phyloP scores from a whole-genome alignment of 2,797 vertebrate genomes.

The Trichosurus vulpecula region DNA sequence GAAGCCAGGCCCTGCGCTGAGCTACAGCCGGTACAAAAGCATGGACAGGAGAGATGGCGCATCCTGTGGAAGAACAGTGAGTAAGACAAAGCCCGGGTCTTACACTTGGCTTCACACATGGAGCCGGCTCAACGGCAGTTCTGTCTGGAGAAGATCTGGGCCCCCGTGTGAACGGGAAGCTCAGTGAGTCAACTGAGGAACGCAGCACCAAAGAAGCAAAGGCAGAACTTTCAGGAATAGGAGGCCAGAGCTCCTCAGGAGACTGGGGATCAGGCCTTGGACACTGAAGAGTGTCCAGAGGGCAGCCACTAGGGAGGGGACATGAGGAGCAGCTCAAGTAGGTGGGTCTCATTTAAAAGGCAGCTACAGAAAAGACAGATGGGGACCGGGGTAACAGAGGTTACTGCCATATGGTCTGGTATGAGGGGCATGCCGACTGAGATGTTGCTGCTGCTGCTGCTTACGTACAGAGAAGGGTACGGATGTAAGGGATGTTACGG shows the following conservation, averaged over 20 bases:
- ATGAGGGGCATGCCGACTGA: neutral
- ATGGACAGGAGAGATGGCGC: neutral
- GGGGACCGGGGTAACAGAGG: neutral
- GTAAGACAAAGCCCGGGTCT: neutral
- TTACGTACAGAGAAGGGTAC: neutral
- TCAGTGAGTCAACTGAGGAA: no score
- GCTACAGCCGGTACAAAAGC: neutral
- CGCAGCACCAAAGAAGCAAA: neutral
- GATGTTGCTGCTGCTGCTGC: neutral
- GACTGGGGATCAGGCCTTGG: no score
- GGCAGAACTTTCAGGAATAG: neutral
- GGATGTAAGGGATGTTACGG: neutral
- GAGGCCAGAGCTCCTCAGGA: neutral
- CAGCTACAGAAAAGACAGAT: neutral
- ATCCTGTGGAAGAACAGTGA: neutral
- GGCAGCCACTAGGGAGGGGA: no score
- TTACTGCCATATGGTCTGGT: neutral
- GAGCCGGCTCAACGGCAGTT: neutral
- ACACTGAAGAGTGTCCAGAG: neutral
- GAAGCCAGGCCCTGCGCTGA: no score
- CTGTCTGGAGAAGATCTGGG: no score
- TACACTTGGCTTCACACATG: neutral
- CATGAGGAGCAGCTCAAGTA: no score
- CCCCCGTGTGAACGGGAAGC: no score
- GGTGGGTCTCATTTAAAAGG: no score